Percentiles rank a stretch among this genome's conserved stretches.
Conservation (phyloP, 1,140 invertebrate genomes). For the Drosophila lacertosa region DNA sequence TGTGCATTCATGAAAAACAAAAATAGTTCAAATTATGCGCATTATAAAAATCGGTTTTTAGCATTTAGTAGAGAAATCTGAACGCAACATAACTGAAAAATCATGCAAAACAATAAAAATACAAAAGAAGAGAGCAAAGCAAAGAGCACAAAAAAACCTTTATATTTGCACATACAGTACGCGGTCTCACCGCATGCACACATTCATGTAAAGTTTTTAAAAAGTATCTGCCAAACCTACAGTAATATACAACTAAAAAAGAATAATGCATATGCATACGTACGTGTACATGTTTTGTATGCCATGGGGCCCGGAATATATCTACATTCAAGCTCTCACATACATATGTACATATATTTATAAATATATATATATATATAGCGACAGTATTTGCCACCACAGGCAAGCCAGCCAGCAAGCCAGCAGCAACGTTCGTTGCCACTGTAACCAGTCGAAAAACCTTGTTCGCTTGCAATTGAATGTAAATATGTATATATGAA, state of each 20-base stretch:
- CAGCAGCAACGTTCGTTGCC: slow-evolving; percentile 39
- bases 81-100: slow-evolving; percentile 22
- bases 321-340: slow-evolving; percentile 3
- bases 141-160: slow-evolving; percentile 50
- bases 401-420: slow-evolving; percentile 27
- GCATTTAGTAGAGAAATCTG: not conserved
- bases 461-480: slow-evolving; percentile 48
- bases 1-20: not conserved
- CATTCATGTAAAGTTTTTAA: slow-evolving; percentile 49
- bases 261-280: slow-evolving; percentile 12
- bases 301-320: slow-evolving; percentile 61
- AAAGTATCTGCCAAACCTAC: slow-evolving; percentile 45
- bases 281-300: slow-evolving; percentile 45
- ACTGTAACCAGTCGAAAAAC: slow-evolving; percentile 9
- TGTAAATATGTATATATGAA: not conserved
- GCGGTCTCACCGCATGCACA: slow-evolving; percentile 32
- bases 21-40: not conserved
- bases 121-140: slow-evolving; percentile 29
- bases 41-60: not conserved
- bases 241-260: slow-evolving; percentile 13
- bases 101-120: slow-evolving; percentile 25
- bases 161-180: slow-evolving; percentile 29
- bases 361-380: slow-evolving; percentile 39
- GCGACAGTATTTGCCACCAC: slow-evolving; percentile 40
- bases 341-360: too few relatives aligned